phyloP scores from a whole-genome alignment of 2,113 vertebrate species.

The Galbula dea region DNA sequence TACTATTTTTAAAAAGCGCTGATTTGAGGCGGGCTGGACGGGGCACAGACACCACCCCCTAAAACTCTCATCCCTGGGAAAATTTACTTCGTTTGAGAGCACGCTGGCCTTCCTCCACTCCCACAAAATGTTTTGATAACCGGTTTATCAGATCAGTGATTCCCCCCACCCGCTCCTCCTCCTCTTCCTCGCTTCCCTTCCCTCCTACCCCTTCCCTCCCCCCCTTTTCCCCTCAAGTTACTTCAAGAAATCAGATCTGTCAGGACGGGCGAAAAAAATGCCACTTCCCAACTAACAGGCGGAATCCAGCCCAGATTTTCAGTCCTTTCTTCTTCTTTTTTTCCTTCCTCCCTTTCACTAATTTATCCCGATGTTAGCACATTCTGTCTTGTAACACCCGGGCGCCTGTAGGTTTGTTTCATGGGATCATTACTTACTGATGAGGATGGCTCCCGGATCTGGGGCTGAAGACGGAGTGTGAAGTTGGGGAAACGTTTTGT shows the following conservation, averaged over 20 bases:
- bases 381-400: constrained; percentile 83
- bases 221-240: constrained; percentile 70
- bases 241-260: constrained; percentile 83
- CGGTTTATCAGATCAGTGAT: constrained; percentile 56
- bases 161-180: neutral
- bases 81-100: constrained; percentile 34
- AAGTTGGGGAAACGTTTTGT: constrained; percentile 76
- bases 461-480: constrained; percentile 78
- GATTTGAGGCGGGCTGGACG: constrained; percentile 8
- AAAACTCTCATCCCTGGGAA: constrained; percentile 42
- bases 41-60: neutral
- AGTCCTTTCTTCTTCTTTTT: constrained; percentile 78
- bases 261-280: constrained; percentile 80
- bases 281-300: constrained; percentile 83
- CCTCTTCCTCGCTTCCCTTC: neutral
- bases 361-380: constrained; percentile 86
- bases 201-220: neutral
- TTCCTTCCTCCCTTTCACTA: constrained; percentile 79
- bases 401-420: constrained; percentile 83
- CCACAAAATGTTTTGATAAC: constrained; percentile 64
- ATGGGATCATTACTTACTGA: constrained; percentile 83
- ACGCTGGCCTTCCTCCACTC: constrained; percentile 1
- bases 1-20: neutral
- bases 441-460: constrained; percentile 77
- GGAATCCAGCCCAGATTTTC: constrained; percentile 89